A percentile compares a stretch with the other conserved stretches of the same genome.
These are phyloP conservation scores for Catocala nupta DNA, from an alignment of 2,888 invertebrate genomes.

Conservation along the genomic window DNA sequence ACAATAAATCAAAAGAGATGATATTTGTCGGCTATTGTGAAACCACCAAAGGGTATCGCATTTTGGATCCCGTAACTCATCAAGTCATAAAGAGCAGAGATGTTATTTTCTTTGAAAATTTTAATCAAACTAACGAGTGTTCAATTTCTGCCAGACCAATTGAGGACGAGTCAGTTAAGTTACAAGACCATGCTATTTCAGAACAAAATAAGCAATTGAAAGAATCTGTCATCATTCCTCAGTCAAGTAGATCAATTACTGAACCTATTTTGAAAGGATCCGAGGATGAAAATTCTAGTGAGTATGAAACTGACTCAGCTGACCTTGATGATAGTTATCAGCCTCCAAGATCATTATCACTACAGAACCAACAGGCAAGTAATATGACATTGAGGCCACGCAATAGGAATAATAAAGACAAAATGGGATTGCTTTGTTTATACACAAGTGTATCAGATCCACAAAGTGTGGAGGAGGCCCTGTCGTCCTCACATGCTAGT, in stretches of 20 bases:
- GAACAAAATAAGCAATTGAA: neutral
- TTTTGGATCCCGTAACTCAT: slow-evolving; percentile 13
- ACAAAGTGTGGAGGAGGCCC: neutral
- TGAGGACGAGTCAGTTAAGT: neutral
- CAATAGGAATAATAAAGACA: too few relatives aligned
- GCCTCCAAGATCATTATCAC: too few relatives aligned
- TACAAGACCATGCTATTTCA: too few relatives aligned
- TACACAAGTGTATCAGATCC: neutral
- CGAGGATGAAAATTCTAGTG: neutral
- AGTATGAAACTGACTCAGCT: too few relatives aligned
- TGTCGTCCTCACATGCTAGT: neutral
- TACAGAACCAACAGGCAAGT: too few relatives aligned
- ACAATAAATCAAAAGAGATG: slow-evolving; percentile 14
- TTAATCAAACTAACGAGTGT: neutral
- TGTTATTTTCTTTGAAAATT: slow-evolving; percentile 14
- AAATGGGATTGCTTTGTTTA: too few relatives aligned
- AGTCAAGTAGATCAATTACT: neutral
- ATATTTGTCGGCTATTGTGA: slow-evolving; percentile 21
- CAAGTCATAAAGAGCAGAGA: too few relatives aligned
- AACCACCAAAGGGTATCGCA: slow-evolving; percentile 11
- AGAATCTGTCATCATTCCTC: slow-evolving; percentile 3
- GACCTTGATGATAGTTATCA: too few relatives aligned
- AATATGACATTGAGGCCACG: too few relatives aligned
- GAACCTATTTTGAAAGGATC: neutral
- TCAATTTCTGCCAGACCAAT: slow-evolving; percentile 3